phyloP scores from a whole-genome alignment of 2,113 vertebrate species.

The Cisticola juncidis region DNA sequence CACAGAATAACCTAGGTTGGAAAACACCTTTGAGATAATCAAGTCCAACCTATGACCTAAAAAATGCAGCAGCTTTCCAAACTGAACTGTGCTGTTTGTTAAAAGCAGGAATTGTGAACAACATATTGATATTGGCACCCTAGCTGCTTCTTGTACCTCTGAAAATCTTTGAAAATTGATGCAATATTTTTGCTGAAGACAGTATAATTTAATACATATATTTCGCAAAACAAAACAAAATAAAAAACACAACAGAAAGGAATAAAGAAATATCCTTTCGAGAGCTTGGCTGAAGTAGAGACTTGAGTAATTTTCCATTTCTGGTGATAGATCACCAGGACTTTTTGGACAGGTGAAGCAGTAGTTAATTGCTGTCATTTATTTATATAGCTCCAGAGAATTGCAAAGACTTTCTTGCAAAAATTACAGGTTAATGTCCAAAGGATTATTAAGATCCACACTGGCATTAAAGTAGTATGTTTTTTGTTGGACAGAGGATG shows the following conservation, averaged over 20 bases:
- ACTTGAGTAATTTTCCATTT: slow-evolving; percentile 1
- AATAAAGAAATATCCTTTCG: neutral
- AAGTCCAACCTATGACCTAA: neutral
- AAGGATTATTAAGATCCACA: neutral
- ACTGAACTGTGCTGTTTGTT: neutral
- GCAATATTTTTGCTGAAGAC: neutral
- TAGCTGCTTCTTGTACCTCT: neutral
- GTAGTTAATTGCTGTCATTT: slow-evolving; percentile 40
- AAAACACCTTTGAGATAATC: neutral
- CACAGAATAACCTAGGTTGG: neutral
- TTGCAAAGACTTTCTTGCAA: neutral
- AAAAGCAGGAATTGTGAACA: neutral
- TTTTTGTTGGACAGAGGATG: neutral
- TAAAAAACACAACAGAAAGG: neutral
- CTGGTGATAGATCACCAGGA: neutral
- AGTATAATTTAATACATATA: neutral
- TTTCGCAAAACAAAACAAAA: neutral
- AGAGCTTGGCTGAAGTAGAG: neutral
- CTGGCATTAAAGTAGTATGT: neutral
- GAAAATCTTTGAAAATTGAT: neutral
- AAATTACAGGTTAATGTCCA: neutral
- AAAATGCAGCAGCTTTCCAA: neutral
- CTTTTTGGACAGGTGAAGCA: neutral
- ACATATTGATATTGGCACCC: neutral
- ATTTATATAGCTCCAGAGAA: neutral